Conservation (phyloP, 2,113 vertebrate species). For the Pseudonaja textilis region DNA sequence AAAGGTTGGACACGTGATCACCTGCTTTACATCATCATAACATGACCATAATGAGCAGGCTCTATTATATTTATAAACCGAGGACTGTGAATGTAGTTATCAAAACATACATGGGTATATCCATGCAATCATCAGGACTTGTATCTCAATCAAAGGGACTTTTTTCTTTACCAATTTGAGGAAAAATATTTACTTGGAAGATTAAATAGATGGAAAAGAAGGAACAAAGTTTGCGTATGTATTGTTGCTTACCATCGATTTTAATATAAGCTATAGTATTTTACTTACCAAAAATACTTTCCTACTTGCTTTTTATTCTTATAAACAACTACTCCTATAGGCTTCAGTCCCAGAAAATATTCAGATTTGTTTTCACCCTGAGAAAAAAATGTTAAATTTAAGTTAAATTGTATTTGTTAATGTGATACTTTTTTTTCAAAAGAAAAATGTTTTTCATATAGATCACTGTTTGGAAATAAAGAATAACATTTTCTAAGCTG, state of each 20-base stretch:
- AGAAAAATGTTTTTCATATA: neutral
- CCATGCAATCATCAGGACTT: neutral
- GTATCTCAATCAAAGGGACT: neutral
- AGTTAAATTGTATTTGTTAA: neutral
- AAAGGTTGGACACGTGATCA: neutral
- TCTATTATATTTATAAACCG: neutral
- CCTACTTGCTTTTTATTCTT: slow-evolving; percentile 92
- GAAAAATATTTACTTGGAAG: neutral
- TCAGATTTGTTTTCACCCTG: slow-evolving; percentile 90
- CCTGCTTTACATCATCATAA: neutral
- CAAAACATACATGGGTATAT: neutral
- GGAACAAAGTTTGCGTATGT: neutral
- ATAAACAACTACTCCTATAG: slow-evolving; percentile 86
- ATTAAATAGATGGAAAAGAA: neutral
- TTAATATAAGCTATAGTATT: neutral
- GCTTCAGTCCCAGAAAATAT: slow-evolving; percentile 90
- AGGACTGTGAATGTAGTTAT: neutral
- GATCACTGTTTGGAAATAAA: neutral
- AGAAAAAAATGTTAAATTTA: slow-evolving; percentile 53
- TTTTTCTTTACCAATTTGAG: neutral
- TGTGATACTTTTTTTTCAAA: neutral
- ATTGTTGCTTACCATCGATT: neutral
- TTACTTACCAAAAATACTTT: slow-evolving; percentile 91
- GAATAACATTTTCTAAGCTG: neutral
- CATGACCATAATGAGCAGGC: neutral